Conservation (phyloP, 1,140 invertebrate species). For the Procambarus clarkii region DNA sequence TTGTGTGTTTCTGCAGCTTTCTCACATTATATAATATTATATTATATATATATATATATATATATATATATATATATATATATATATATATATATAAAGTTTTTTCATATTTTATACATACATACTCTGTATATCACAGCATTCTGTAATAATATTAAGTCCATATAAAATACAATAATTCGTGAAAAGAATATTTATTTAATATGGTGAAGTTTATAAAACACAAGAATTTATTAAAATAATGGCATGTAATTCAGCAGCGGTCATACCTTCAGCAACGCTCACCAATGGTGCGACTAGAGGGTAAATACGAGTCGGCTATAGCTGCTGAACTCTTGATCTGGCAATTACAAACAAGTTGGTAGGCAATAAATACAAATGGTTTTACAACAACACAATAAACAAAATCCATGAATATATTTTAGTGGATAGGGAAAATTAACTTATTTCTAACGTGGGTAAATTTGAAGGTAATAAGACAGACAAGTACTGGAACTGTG, state of each 20-base stretch:
- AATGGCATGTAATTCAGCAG: slow-evolving; percentile 21
- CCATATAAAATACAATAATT: too few species aligned
- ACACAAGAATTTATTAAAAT: background rate
- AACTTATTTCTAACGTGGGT: background rate
- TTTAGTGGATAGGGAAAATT: background rate
- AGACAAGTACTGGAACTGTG: background rate
- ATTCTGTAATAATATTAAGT: too few species aligned
- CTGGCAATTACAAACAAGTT: slow-evolving; percentile 7
- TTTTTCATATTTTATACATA: background rate
- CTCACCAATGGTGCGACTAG: slow-evolving; percentile 39
- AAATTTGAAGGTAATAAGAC: background rate
- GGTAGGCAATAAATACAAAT: background rate
- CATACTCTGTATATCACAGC: background rate
- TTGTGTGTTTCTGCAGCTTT: too few species aligned
- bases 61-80: slow-evolving; percentile 28
- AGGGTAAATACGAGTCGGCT: slow-evolving; percentile 32
- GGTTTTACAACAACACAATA: background rate
- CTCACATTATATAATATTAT: background rate
- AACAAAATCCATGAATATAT: background rate
- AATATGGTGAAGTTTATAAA: too few species aligned
- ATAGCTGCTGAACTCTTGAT: background rate
- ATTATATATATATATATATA: slow-evolving; percentile 28
- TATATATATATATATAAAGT: slow-evolving; percentile 16
- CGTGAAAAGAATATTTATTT: too few species aligned
- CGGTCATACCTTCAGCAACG: slow-evolving; percentile 4